Conservation (phyloP, 92 coral and sea anemone genomes). For the Virgularia gustaviana region DNA sequence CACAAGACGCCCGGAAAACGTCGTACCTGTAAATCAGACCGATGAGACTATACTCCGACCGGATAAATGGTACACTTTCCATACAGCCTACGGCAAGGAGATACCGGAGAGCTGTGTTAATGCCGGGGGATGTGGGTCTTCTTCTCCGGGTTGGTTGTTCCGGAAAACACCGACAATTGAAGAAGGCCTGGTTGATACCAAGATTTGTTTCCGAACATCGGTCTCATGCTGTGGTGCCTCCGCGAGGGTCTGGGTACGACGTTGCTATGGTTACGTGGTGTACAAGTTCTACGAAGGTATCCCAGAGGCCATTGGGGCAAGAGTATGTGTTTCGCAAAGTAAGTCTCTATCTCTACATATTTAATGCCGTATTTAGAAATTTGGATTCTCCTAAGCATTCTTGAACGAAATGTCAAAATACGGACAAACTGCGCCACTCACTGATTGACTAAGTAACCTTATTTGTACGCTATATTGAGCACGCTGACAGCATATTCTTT, state of each 20-base stretch:
- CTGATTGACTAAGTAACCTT: too few species aligned
- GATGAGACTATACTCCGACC: neutral
- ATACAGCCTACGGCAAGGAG: neutral
- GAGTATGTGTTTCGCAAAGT: neutral
- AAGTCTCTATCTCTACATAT: too few species aligned
- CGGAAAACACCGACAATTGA: neutral
- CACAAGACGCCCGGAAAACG: neutral
- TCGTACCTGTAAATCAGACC: neutral
- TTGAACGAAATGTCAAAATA: too few species aligned
- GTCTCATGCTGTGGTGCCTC: neutral
- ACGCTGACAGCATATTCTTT: too few species aligned
- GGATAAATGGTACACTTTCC: slow-evolving; percentile 1
- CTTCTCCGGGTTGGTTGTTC: neutral
- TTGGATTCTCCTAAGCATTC: too few species aligned
- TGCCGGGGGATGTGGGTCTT: neutral
- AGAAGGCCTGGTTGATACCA: neutral
- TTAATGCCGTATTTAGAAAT: too few species aligned
- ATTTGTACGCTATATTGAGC: too few species aligned
- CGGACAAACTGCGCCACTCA: too few species aligned
- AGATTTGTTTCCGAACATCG: neutral
- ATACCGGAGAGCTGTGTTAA: neutral
- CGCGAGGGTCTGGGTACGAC: neutral
- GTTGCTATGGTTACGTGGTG: slow-evolving; percentile 1
- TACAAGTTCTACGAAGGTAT: slow-evolving; percentile 3
- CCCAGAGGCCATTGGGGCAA: neutral